These are phyloP conservation scores for Meda fulgida DNA, from an alignment of 2,797 vertebrate genomes.

Conservation along the genomic window DNA sequence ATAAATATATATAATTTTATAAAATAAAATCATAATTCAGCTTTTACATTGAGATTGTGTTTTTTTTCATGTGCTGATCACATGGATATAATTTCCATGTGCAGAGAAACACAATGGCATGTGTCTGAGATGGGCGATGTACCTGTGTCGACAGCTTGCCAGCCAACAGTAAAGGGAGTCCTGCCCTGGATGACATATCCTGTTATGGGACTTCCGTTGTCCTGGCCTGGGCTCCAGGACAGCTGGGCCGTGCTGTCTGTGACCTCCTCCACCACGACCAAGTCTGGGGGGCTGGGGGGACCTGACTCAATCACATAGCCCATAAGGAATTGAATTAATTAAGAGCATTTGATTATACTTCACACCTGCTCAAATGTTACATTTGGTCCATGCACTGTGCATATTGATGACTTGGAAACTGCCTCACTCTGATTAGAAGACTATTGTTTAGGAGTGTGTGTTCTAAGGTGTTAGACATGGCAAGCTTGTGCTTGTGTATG, in stretches of 20 bases:
- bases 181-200: constrained; percentile 80
- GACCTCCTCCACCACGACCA: constrained; percentile 82
- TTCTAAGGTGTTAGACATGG: not conserved
- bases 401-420: constrained; percentile 23
- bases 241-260: constrained; percentile 84
- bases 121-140: constrained; percentile 21
- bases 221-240: constrained; percentile 80
- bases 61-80: not conserved
- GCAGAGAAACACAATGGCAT: not conserved
- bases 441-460: not conserved
- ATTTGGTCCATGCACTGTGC: not conserved
- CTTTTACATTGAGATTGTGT: too few species aligned
- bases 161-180: constrained; percentile 82
- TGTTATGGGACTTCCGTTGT: constrained; percentile 84
- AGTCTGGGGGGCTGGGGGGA: constrained; percentile 81
- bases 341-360: constrained; percentile 47
- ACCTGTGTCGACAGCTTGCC: constrained; percentile 84
- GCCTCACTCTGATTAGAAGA: not conserved
- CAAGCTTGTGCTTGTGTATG: not conserved
- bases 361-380: constrained; percentile 24
- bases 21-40: too few species aligned
- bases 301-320: constrained; percentile 71
- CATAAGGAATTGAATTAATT: constrained; percentile 24
- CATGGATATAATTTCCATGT: not conserved
- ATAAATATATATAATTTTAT: too few species aligned